Base-by-base conservation (phyloP, 2,797 vertebrate species). In the Ptychadena robeensis region DNA sequence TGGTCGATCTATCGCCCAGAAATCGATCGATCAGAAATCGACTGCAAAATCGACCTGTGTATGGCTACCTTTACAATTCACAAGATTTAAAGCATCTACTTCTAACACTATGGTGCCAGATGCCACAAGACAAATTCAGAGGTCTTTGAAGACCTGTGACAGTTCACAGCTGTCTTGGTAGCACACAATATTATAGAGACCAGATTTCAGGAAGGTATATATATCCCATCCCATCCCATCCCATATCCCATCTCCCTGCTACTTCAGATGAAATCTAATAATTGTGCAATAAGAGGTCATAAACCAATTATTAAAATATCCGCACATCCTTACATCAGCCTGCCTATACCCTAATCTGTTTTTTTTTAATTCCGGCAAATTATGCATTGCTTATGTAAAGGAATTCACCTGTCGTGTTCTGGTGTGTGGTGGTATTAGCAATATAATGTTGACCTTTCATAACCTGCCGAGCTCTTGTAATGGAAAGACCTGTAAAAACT, bases 401-500 rank as follows among this genome's bases (percentile, higher is more conserved):
- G 64, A 40, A 74, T 61, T 74, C 25, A 30, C 72, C 53, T 70
- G 53, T 68, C 66, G 31, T 85, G 83, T 80, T 80, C 57, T 70
- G 15, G 72, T 65, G 78, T 71, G 79, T 63, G 34, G 15, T 48
- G 78, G 72, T 71, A 80, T 85, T 85, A 85, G 70, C 78, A 80
- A 75, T 80, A 71, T 80, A 69, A 76, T 66, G 70, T 25, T 85
- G 83, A 80, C 83, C 83, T 85, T 85, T 85, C 22, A 71, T 75
- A 63, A 75, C 83, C 72, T 65, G 69, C 57, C 37, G 37, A 63
- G 72, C 78, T 80, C 64, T 65, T 69, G 65, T 80, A 85, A 85
- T 80, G 64, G 72, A 68, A 75, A 70, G 83, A 76, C 79, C 44
- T 59, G 66, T 32, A 48, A 68, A 70, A 85, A 38, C 78, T 80